Evolutionary conservation across 2,797 vertebrate genomes (phyloP).

Genomic region (Hybognathus amarus): DNA sequence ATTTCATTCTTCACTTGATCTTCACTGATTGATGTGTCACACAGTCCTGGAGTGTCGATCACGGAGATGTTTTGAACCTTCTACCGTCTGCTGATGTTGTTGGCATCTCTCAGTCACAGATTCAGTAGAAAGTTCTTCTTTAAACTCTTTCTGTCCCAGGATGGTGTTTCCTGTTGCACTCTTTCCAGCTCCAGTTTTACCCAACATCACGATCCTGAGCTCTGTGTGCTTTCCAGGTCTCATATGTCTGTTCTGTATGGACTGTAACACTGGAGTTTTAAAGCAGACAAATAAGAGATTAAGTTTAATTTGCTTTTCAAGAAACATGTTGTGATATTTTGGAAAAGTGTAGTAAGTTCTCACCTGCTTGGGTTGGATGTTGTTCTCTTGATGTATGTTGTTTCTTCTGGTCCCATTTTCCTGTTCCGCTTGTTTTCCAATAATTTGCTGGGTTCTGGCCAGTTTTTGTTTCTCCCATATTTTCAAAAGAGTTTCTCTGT

Average conservation of each 20-base stretch:
- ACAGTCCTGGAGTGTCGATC: constrained; percentile 9
- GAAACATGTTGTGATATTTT: background rate
- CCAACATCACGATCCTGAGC: constrained; percentile 26
- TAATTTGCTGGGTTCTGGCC: background rate
- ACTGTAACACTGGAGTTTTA: background rate
- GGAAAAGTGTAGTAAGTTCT: background rate
- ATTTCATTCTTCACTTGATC: constrained; percentile 52
- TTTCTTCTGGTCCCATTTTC: background rate
- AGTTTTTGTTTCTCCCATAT: background rate
- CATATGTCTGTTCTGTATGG: background rate
- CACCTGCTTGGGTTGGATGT: background rate
- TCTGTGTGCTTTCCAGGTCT: background rate
- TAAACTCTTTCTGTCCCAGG: background rate
- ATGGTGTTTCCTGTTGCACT: constrained; percentile 42
- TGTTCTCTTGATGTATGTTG: background rate
- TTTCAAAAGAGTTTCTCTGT: background rate
- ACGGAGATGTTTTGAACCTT: background rate
- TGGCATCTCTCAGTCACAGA: background rate
- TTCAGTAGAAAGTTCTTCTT: background rate
- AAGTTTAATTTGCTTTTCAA: background rate
- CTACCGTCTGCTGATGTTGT: background rate
- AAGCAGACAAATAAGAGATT: background rate
- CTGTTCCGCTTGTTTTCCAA: background rate
- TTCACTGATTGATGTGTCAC: constrained; percentile 62
- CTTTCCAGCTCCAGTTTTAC: constrained; percentile 42